Conservation (phyloP, 2,113 vertebrate genomes). For the Lampris incognitus region DNA sequence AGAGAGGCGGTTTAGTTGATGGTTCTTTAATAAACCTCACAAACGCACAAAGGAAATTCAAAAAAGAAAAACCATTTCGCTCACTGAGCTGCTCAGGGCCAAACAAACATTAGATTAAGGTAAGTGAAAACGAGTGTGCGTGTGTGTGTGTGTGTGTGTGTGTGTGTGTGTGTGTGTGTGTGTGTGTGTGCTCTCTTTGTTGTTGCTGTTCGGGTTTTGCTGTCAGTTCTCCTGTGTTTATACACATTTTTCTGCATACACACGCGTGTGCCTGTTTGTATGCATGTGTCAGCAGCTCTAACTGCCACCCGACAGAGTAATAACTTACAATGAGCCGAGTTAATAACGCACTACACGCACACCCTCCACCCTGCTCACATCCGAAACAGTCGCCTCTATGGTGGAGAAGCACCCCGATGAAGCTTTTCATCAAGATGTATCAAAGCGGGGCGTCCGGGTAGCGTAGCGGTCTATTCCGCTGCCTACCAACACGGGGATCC, state of each 20-base stretch:
- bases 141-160: neutral
- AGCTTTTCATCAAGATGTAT: too few relatives aligned
- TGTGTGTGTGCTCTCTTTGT: neutral
- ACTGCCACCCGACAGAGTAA: neutral
- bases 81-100: too few relatives aligned
- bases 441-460: too few relatives aligned
- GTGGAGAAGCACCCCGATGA: too few relatives aligned
- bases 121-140: neutral
- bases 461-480: too few relatives aligned
- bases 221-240: neutral
- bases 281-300: neutral
- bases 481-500: too few relatives aligned
- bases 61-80: too few relatives aligned
- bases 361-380: neutral
- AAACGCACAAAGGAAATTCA: too few relatives aligned
- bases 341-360: neutral
- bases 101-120: too few relatives aligned
- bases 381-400: too few relatives aligned
- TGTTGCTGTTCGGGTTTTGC: too few relatives aligned
- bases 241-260: neutral
- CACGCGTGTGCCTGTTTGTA: slow-evolving; percentile 1
- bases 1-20: too few relatives aligned
- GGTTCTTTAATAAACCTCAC: neutral
- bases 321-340: slow-evolving; percentile 18
- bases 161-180: neutral